These are phyloP conservation scores for Lasioglossum oenotherae DNA, from an alignment of 2,888 invertebrate genomes.

Conservation along the genomic window DNA sequence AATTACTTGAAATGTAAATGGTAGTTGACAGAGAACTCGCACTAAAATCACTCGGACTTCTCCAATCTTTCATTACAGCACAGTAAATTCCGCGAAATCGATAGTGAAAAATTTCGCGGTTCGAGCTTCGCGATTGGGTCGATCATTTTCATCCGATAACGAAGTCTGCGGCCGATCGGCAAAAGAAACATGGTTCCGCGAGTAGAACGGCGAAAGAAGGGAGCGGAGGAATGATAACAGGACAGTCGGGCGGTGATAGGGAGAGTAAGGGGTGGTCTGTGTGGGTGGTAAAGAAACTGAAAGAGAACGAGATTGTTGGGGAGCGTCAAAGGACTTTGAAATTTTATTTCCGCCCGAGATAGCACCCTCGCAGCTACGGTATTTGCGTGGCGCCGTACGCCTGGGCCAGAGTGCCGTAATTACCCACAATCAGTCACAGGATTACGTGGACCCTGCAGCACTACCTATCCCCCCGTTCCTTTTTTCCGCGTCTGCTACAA, in stretches of 20 bases:
- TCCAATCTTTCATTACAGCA: background rate
- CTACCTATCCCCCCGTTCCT: conserved; percentile 39
- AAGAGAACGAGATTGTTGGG: conserved; percentile 57
- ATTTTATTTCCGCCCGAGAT: conserved; percentile 69
- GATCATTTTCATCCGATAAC: conserved; percentile 26
- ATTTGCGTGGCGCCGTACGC: conserved; percentile 62
- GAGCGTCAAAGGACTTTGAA: conserved; percentile 64
- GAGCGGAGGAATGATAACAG: conserved; percentile 58
- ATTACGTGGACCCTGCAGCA: conserved; percentile 65
- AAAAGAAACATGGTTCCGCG: conserved; percentile 19
- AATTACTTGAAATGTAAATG: background rate
- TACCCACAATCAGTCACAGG: conserved; percentile 72
- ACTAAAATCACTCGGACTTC: too few relatives aligned
- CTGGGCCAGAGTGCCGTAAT: conserved; percentile 63
- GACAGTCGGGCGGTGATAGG: conserved; percentile 19
- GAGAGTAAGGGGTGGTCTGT: background rate
- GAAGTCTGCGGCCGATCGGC: conserved; percentile 6
- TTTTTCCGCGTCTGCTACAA: conserved; percentile 49
- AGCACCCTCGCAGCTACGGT: conserved; percentile 57
- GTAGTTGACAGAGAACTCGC: background rate
- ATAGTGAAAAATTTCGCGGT: background rate
- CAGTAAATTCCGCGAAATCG: too few relatives aligned
- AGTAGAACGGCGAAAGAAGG: background rate
- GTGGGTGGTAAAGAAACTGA: conserved; percentile 43
- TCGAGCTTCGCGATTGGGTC: background rate